Conservation (phyloP, 2,888 invertebrate species). For the Toxonevra muliebris region DNA sequence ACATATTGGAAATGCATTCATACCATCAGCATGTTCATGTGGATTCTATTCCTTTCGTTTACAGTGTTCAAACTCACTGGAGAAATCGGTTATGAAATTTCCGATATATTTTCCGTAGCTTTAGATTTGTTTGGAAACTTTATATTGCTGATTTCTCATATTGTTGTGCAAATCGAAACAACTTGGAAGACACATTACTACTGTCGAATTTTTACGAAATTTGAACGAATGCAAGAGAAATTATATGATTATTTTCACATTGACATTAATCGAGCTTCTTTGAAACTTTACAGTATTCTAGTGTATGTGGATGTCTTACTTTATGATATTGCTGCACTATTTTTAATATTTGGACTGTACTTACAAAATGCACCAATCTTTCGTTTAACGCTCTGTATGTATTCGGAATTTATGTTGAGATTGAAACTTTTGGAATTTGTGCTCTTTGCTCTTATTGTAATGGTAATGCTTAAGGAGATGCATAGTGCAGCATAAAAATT, state of each 20-base stretch:
- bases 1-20: too few relatives aligned
- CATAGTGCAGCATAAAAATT: constrained; percentile 4
- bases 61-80: constrained; percentile 22
- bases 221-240: constrained; percentile 38
- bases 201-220: constrained; percentile 30
- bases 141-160: constrained; percentile 35
- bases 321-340: background rate
- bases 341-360: constrained; percentile 22
- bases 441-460: constrained; percentile 40
- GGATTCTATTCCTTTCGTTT: too few relatives aligned
- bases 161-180: constrained; percentile 35
- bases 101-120: constrained; percentile 46
- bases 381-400: constrained; percentile 36
- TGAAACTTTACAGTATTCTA: constrained; percentile 17
- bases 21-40: too few relatives aligned
- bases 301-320: constrained; percentile 30
- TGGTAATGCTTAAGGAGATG: constrained; percentile 29
- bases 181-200: constrained; percentile 35
- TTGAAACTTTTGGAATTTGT: constrained; percentile 48
- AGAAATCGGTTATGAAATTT: constrained; percentile 30
- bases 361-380: constrained; percentile 28
- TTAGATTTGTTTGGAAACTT: constrained; percentile 44
- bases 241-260: constrained; percentile 30
- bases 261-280: constrained; percentile 29
- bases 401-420: constrained; percentile 48